Evolutionary conservation across 2,113 vertebrate species (phyloP), one percentile per base, ranked within the genome.

Genomic region (Spheniscus mendiculus): DNA sequence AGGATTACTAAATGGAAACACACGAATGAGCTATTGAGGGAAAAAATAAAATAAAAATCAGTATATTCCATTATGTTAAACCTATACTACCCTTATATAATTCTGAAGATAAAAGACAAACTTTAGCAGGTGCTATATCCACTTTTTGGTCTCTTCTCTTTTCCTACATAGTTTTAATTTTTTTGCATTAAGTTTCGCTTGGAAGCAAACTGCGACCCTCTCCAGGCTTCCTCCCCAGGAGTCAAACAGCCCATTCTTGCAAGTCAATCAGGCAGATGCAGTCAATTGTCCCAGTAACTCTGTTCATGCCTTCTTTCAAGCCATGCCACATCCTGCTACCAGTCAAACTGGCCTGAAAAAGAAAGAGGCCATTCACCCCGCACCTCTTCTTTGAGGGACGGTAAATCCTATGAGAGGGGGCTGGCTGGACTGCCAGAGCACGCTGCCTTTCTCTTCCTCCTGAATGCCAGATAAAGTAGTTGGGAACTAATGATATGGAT

Each of bases 261-360:
- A 79, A 96, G 86, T 85, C 93, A 80, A 27, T n/a, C 32, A 84
- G 80, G 47, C 49, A 90, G 67, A 90, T 0, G 15, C 61, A 81
- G 56, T 70, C 74, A 81, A 44, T 49, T 49, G 86, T 77, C 59
- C 45, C 65, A 20, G 34, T 26, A 71, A 79, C 53, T 30, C 49
- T 72, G 26, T 85, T 74, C 66, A 36, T 15, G 55, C 40, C 65
- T 89, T 83, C 83, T 91, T 86, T 80, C 82, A 88, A 90, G 62
- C 76, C 72, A 52, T 52, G 55, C 80, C 69, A 74, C 67, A 86
- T 89, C 65, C 55, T 89, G 69, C 86, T 84, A 94, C 63, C 66
- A 78, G 69, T 82, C 74, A 93, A 94, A 89, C n/a, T 38, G 55
- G 34, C 30, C 82, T 84, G 65, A 91, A 92, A 96, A 93, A 83